Evolutionary conservation across 1,140 invertebrate species (phyloP).

Genomic region (Temnothorax longispinosus): DNA sequence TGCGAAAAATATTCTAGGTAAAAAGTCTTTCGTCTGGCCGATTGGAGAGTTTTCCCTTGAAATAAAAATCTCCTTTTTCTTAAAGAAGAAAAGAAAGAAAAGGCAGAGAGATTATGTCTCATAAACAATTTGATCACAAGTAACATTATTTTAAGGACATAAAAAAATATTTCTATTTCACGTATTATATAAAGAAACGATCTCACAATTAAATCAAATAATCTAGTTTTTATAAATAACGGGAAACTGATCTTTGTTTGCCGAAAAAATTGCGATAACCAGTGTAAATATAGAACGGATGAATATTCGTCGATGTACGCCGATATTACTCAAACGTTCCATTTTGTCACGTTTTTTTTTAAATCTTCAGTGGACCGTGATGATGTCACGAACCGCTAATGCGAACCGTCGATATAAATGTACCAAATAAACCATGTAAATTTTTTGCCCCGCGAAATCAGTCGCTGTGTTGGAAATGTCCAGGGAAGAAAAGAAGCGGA

Average conservation of each 20-base stretch:
- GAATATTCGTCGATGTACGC: background rate
- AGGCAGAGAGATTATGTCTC: conserved; percentile 24
- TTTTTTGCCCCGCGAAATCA: conserved; percentile 3
- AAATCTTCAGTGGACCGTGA: background rate
- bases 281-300: conserved; percentile 1
- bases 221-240: background rate
- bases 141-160: conserved; percentile 67
- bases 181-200: background rate
- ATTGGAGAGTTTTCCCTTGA: conserved; percentile 18
- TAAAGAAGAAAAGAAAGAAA: conserved; percentile 34
- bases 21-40: conserved; percentile 23
- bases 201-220: conserved; percentile 5
- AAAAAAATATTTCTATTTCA: conserved; percentile 16
- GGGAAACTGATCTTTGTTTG: conserved; percentile 9
- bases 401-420: background rate
- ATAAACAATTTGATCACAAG: conserved; percentile 54
- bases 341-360: conserved; percentile 30
- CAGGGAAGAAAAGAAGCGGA: conserved; percentile 47
- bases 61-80: conserved; percentile 36
- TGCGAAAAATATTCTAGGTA: conserved; percentile 42
- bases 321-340: background rate
- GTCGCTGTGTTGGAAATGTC: conserved; percentile 38
- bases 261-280: conserved; percentile 21
- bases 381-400: background rate
- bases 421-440: conserved; percentile 34